These are phyloP conservation scores for Orthosia cruda DNA, from an alignment of 2,888 invertebrate species.

Conservation along the genomic window DNA sequence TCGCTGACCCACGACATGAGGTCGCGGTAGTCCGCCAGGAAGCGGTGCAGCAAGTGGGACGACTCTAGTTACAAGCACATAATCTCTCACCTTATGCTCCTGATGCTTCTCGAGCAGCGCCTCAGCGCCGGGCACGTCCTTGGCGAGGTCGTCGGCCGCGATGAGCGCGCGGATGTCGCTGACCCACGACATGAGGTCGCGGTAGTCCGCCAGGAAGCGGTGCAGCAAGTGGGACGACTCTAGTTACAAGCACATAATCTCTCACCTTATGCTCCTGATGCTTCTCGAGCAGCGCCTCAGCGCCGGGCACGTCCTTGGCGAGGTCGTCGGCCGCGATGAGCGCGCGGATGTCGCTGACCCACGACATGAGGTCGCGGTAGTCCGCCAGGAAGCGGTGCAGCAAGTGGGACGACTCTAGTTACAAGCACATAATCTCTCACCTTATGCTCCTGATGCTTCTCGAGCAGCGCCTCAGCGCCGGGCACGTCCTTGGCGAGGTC, in stretches of 20 bases:
- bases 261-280: constrained; percentile 96
- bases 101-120: constrained; percentile 99
- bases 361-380: constrained; percentile 98
- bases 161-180: constrained; percentile 99
- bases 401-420: constrained; percentile 98
- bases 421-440: no score
- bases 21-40: constrained; percentile 99
- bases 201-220: constrained; percentile 99
- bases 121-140: constrained; percentile 99
- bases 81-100: constrained; percentile 93
- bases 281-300: constrained; percentile 98
- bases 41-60: constrained; percentile 98
- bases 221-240: constrained; percentile 99
- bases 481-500: constrained; percentile 99
- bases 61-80: constrained; percentile 96
- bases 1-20: constrained; percentile 99
- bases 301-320: constrained; percentile 99
- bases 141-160: constrained; percentile 99
- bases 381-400: constrained; percentile 99
- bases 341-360: constrained; percentile 99
- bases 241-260: constrained; percentile 90
- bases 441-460: constrained; percentile 98
- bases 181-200: constrained; percentile 99
- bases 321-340: constrained; percentile 99
- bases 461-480: constrained; percentile 99